phyloP scores from a whole-genome alignment of 2,113 vertebrate species.

The Toxotes chatareus region DNA sequence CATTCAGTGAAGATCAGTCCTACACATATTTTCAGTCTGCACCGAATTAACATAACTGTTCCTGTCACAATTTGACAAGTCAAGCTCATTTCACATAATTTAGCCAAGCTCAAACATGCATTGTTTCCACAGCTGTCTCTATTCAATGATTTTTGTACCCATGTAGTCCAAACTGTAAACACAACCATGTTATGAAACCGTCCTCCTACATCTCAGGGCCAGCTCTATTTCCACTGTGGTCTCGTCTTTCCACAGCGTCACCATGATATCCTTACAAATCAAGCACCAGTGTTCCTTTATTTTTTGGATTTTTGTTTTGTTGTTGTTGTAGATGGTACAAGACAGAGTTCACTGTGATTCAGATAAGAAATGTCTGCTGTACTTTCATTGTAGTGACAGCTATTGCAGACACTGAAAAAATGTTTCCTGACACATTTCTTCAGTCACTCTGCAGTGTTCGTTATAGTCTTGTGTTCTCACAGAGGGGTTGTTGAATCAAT shows the following conservation, averaged over 20 bases:
- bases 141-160: neutral
- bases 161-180: constrained; percentile 15
- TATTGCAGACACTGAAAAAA: constrained; percentile 16
- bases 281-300: neutral
- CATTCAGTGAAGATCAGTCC: neutral
- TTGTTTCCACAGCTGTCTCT: constrained; percentile 29
- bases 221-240: constrained; percentile 21
- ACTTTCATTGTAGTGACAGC: neutral
- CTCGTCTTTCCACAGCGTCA: constrained; percentile 4
- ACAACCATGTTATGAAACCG: neutral
- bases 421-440: constrained; percentile 4
- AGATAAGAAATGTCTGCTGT: constrained; percentile 3
- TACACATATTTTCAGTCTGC: neutral
- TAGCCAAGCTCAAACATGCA: constrained; percentile 3
- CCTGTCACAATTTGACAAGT: neutral
- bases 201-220: constrained; percentile 3
- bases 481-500: constrained; percentile 20
- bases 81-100: constrained; percentile 6
- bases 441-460: constrained; percentile 10
- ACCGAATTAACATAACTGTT: neutral
- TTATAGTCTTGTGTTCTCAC: neutral
- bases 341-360: neutral
- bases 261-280: constrained; percentile 4
- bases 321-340: neutral
- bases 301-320: neutral